phyloP scores from a whole-genome alignment of 2,113 vertebrate species.

The Pomatostomus ruficeps region DNA sequence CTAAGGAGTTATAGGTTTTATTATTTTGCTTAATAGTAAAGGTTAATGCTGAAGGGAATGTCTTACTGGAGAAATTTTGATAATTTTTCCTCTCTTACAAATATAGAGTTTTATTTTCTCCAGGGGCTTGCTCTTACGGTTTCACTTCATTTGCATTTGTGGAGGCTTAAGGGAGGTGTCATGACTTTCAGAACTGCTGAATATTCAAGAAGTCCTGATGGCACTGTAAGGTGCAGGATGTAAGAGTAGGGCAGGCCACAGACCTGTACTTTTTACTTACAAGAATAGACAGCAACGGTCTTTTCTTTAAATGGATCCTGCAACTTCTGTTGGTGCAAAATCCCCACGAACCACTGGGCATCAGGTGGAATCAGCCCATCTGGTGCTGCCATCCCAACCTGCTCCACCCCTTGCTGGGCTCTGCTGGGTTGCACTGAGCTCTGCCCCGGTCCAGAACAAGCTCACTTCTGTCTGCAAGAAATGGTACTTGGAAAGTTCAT shows the following conservation, averaged over 20 bases:
- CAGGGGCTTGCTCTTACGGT: not conserved
- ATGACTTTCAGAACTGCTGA: not conserved
- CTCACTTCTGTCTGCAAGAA: not conserved
- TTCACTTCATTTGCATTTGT: not conserved
- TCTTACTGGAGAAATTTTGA: not conserved
- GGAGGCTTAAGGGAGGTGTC: not conserved
- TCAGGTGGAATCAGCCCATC: no score
- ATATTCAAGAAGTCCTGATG: not conserved
- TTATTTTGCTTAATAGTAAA: not conserved
- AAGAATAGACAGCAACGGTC: not conserved
- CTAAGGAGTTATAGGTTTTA: not conserved
- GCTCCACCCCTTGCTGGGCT: rapidly evolving
- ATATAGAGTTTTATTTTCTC: not conserved
- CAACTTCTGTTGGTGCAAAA: not conserved
- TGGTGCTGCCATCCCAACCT: not conserved
- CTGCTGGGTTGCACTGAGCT: not conserved
- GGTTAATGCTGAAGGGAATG: not conserved
- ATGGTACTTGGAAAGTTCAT: not conserved
- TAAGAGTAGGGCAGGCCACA: not conserved
- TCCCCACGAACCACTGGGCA: not conserved
- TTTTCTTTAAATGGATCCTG: not conserved
- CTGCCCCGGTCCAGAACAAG: rapidly evolving
- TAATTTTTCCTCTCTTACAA: not conserved
- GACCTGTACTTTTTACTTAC: not conserved
- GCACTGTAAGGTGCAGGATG: not conserved